These are phyloP conservation scores for Alviniconcha marisindica DNA, from an alignment of 1,140 invertebrate species.

Conservation along the genomic window DNA sequence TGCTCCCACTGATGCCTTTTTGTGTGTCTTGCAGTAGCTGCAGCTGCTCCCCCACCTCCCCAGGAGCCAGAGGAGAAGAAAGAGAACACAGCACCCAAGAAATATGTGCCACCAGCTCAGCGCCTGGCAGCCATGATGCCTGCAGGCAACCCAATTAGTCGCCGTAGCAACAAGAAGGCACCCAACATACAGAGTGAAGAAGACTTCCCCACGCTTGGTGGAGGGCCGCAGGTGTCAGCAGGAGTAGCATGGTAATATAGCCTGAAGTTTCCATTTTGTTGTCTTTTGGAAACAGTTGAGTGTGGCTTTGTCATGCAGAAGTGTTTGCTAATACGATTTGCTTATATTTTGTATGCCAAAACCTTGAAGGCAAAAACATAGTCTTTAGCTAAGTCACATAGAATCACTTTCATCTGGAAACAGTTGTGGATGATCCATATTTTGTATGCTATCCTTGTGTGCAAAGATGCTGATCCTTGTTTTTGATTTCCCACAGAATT, in stretches of 20 bases:
- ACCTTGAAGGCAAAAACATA: background rate
- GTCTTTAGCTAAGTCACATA: no score
- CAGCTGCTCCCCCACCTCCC: constrained; percentile 33
- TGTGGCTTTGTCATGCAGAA: no score
- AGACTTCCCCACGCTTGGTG: constrained; percentile 64
- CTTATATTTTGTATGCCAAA: background rate
- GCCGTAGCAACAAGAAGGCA: constrained; percentile 58
- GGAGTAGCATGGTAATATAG: background rate
- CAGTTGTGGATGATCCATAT: no score
- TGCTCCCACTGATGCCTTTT: background rate
- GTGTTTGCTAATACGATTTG: no score
- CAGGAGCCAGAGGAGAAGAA: constrained; percentile 45
- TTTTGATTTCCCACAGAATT: no score
- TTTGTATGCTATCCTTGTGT: no score
- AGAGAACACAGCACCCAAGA: constrained; percentile 46
- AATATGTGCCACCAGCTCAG: constrained; percentile 62
- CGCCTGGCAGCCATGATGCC: constrained; percentile 38
- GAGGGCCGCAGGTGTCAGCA: constrained; percentile 15
- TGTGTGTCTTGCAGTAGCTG: background rate
- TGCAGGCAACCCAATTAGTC: constrained; percentile 22
- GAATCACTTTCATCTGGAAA: no score
- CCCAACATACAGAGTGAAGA: constrained; percentile 63
- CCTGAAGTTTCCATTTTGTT: background rate
- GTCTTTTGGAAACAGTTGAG: background rate
- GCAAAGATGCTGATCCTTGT: no score